A percentile compares a stretch with the other conserved stretches of the same genome.
Evolutionary conservation across 2,888 invertebrate species (phyloP).

Genomic region (Chouioia cunea): DNA sequence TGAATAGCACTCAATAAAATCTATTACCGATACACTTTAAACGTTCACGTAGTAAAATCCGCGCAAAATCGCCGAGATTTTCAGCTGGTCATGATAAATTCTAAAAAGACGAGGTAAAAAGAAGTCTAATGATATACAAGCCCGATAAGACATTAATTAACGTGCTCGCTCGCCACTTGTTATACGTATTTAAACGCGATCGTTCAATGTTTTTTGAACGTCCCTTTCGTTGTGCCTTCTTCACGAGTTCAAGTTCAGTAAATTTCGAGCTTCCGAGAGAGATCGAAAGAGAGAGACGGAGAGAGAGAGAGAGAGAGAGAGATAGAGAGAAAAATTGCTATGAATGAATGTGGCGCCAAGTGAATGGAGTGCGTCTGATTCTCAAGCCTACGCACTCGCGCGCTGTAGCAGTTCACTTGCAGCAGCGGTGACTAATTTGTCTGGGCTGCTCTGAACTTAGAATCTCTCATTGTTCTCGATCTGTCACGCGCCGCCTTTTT

Average conservation of each 20-base stretch:
- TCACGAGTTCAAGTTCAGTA: constrained; percentile 45
- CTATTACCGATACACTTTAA: constrained; percentile 26
- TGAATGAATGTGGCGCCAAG: constrained; percentile 69
- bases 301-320: not conserved
- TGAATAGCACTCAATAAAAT: constrained; percentile 37
- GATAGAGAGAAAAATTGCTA: constrained; percentile 43
- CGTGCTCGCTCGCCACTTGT: not conserved
- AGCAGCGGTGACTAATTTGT: constrained; percentile 60
- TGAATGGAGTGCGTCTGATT: constrained; percentile 68
- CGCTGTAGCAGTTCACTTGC: constrained; percentile 25
- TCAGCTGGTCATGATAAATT: not conserved
- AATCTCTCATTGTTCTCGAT: constrained; percentile 48
- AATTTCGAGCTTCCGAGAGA: constrained; percentile 17
- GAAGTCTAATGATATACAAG: no score
- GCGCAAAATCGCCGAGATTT: constrained; percentile 12
- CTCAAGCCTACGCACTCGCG: constrained; percentile 57
- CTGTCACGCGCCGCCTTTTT: constrained; percentile 48
- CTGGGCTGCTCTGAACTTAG: constrained; percentile 49
- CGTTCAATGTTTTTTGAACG: not conserved
- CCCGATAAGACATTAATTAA: constrained; percentile 15
- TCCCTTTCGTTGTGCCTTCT: not conserved
- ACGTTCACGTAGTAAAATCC: constrained; percentile 17
- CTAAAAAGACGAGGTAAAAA: no score
- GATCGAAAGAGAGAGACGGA: not conserved
- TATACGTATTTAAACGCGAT: not conserved